Percentiles rank a stretch among this genome's conserved stretches.
Evolutionary conservation across 2,113 vertebrate genomes (phyloP).

Genomic region (Mus spicilegus): DNA sequence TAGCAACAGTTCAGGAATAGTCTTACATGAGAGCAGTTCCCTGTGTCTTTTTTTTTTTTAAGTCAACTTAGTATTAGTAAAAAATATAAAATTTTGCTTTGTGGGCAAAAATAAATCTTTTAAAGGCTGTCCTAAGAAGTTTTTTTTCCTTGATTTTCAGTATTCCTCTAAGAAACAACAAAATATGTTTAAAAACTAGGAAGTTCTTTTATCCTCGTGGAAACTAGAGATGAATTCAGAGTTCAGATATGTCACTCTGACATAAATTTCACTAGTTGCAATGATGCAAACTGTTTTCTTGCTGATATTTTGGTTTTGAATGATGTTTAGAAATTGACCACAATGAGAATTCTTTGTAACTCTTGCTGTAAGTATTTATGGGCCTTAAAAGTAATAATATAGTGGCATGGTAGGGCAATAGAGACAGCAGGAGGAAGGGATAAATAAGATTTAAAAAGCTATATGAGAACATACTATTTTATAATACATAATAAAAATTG

Average conservation of each 20-base stretch:
- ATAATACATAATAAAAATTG: background rate
- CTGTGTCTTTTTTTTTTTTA: background rate
- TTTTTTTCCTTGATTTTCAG: background rate
- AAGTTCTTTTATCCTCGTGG: background rate
- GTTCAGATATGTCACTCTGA: background rate
- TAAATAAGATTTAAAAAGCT: background rate
- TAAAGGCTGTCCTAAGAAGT: background rate
- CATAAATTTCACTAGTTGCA: slow-evolving; percentile 27
- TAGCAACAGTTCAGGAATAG: background rate
- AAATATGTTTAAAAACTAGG: background rate
- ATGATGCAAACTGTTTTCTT: background rate
- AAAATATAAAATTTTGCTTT: background rate
- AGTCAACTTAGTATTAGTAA: background rate
- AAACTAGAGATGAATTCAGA: background rate
- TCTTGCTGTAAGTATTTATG: background rate
- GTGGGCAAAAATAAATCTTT: background rate
- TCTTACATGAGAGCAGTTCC: background rate
- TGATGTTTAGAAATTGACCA: background rate
- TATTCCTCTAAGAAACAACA: slow-evolving; percentile 21
- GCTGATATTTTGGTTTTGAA: slow-evolving; percentile 14
- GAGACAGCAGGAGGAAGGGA: background rate
- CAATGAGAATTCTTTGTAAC: background rate
- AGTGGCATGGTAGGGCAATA: background rate
- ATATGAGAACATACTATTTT: background rate
- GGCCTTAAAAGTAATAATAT: background rate